Conservation (phyloP, 2,888 invertebrate species). For the Eueremaeus valkanovi region DNA sequence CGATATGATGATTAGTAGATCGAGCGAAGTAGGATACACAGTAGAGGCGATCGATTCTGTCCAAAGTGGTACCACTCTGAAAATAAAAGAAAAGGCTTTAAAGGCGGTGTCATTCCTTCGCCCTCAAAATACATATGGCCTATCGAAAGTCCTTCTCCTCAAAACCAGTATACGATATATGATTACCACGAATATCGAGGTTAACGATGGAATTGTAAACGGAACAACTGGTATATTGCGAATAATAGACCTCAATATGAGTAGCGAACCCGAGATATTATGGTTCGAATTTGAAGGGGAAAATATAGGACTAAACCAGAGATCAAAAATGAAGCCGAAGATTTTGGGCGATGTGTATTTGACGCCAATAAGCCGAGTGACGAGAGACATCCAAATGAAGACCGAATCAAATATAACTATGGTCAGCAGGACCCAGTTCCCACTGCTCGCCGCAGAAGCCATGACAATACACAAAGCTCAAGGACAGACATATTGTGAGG, state of each 20-base stretch:
- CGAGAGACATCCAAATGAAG: not conserved
- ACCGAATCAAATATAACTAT: not conserved
- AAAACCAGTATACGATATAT: constrained; percentile 43
- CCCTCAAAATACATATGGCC: not conserved
- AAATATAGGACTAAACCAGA: not conserved
- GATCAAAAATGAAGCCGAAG: not conserved
- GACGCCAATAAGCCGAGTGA: not conserved
- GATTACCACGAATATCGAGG: constrained; percentile 44
- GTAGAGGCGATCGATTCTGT: not conserved
- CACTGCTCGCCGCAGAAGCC: constrained; percentile 45
- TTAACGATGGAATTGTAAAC: constrained; percentile 45
- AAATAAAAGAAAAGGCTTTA: not conserved
- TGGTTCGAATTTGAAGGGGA: not conserved
- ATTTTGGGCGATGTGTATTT: not conserved
- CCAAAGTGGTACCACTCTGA: not conserved
- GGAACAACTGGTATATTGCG: constrained; percentile 44
- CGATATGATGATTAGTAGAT: not conserved
- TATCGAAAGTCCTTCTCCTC: not conserved
- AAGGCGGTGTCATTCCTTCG: not conserved
- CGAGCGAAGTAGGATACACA: not conserved
- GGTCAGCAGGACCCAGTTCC: constrained; percentile 45
- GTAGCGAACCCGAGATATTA: not conserved
- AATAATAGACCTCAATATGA: not conserved
- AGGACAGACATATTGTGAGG: constrained; percentile 42
- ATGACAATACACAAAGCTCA: constrained; percentile 47